Conservation (phyloP, 2,888 invertebrate genomes). For the Epirrhoe alternata region DNA sequence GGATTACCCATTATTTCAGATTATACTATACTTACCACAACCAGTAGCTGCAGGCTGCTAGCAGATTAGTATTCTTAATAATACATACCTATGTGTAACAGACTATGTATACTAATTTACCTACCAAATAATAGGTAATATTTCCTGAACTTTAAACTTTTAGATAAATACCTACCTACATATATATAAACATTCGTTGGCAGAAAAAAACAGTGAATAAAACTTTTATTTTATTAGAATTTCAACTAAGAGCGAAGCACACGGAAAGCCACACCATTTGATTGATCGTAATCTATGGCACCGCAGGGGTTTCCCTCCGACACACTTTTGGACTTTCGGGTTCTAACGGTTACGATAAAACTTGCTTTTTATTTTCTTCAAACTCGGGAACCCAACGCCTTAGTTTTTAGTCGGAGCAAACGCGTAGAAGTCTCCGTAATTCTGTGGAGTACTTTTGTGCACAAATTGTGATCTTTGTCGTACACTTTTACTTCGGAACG, state of each 20-base stretch:
- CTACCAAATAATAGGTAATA: too few relatives aligned
- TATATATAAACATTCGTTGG: background rate
- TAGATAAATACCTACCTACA: background rate
- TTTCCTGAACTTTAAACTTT: background rate
- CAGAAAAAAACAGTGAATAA: background rate
- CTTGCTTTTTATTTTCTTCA: slow-evolving; percentile 9
- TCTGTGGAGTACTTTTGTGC: too few relatives aligned
- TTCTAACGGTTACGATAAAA: slow-evolving; percentile 11
- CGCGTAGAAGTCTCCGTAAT: background rate
- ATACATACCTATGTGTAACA: too few relatives aligned
- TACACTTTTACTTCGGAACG: too few relatives aligned
- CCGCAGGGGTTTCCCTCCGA: slow-evolving; percentile 30
- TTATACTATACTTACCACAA: too few relatives aligned
- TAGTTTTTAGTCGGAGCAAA: background rate
- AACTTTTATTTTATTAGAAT: background rate
- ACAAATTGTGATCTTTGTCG: too few relatives aligned
- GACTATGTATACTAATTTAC: too few relatives aligned
- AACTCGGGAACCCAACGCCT: background rate
- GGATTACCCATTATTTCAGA: too few relatives aligned
- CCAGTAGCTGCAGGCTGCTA: too few relatives aligned
- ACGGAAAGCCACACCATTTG: slow-evolving; percentile 47
- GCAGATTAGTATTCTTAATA: too few relatives aligned
- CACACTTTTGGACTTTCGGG: slow-evolving; percentile 24
- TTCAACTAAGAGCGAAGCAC: slow-evolving; percentile 30
- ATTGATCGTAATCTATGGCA: slow-evolving; percentile 56